Base-by-base conservation (phyloP, 1,140 invertebrate genomes). In the Galleria mellonella region DNA sequence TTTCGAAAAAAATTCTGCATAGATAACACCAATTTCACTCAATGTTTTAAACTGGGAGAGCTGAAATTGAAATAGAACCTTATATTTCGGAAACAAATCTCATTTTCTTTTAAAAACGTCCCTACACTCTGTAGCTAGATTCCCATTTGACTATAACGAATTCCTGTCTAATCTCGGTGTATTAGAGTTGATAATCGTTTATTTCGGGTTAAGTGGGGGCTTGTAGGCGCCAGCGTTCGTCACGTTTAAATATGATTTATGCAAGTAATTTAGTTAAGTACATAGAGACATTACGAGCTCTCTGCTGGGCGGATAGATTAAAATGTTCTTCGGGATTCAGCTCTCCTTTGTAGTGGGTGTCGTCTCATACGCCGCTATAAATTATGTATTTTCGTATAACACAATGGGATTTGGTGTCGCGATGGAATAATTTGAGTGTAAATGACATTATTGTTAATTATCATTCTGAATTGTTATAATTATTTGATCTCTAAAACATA, bases 191-290 rank as follows among this genome's bases (percentile, higher is more conserved):
- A 17, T 43, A 54, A 47, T 66, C 44, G 45, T 11, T 33, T 48
- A 32, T 42, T 39, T 31, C 8, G 36, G 35, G 13, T n/a, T 9
- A 9, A 14, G 23, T 44, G 37, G 32, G 33, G 43, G 37, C 46
- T 52, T 47, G 42, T 44, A 54, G 60, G 52, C 47, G 59, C 51
- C 53, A 49, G 37, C 59, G 60, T 52, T 83, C 68, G 62, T 79
- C 68, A 74, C 74, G 72, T 77, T 77, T 68, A 72, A 72, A 78
- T 78, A 82, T 79, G 78, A 83, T 79, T 79, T 83, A 83, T 79
- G 70, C 67, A 72, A 78, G 78, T 79, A 78, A 83, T 78, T 83
- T 78, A 74, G 65, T 79, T 74, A 79, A 83, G 70, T 76, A 77
- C 72, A 76, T 72, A 72, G 62, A 78, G 65, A 71, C 71, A 78